These are phyloP conservation scores for Norana najaformis DNA, from an alignment of 2,888 invertebrate species.

Conservation along the genomic window DNA sequence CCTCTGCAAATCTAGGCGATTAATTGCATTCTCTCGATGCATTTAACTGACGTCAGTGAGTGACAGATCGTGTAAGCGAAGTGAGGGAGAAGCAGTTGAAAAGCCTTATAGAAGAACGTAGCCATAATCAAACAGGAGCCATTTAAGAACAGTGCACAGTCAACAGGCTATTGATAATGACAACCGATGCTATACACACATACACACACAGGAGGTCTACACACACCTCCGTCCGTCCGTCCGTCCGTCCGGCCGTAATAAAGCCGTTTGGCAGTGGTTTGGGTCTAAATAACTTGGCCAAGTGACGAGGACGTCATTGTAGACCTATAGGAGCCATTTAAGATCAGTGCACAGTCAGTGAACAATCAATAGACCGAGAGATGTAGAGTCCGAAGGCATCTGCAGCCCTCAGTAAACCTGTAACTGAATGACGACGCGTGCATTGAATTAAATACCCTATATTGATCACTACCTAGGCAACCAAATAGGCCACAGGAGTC, in stretches of 20 bases:
- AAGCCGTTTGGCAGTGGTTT: neutral
- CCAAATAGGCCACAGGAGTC: neutral
- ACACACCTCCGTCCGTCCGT: neutral
- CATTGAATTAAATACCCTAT: neutral
- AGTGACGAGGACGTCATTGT: neutral
- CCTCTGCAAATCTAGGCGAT: neutral
- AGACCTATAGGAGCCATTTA: neutral
- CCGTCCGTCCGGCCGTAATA: neutral
- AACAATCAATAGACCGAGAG: neutral
- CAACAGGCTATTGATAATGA: neutral
- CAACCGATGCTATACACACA: neutral
- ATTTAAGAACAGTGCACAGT: neutral
- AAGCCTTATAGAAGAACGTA: no score
- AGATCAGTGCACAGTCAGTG: no score
- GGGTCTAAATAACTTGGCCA: neutral
- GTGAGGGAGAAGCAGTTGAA: no score
- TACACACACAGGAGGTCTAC: no score
- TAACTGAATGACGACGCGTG: neutral
- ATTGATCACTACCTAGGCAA: conserved; percentile 13
- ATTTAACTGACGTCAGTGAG: conserved; percentile 1
- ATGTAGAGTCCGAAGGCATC: neutral
- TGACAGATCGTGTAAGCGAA: neutral
- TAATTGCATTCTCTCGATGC: neutral
- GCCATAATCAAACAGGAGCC: neutral
- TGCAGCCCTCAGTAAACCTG: neutral